Percentiles rank a stretch among this genome's conserved stretches.
These are phyloP conservation scores for Platerodrilus igneus DNA, from an alignment of 2,888 invertebrate genomes.

Conservation along the genomic window DNA sequence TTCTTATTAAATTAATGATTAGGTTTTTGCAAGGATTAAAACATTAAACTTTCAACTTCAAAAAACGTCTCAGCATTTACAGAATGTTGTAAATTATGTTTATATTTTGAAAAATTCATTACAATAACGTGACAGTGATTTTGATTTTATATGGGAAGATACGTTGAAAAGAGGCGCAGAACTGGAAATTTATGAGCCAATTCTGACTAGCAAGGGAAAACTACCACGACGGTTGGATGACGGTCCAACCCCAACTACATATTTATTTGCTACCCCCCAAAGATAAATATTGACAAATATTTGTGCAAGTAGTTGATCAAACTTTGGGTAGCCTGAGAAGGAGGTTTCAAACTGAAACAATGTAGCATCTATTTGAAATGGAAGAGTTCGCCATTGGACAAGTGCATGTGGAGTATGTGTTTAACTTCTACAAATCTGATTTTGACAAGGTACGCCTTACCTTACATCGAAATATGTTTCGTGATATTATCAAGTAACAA, in stretches of 20 bases:
- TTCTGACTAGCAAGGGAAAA: too few species aligned
- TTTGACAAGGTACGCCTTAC: neutral
- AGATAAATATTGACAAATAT: too few species aligned
- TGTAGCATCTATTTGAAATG: slow-evolving; percentile 1
- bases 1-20: slow-evolving; percentile 2
- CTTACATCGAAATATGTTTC: slow-evolving; percentile 2
- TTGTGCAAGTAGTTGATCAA: too few species aligned
- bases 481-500: slow-evolving; percentile 1
- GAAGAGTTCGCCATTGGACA: too few species aligned
- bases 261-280: slow-evolving; percentile 1
- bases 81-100: slow-evolving; percentile 4
- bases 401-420: too few species aligned
- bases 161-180: neutral
- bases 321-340: too few species aligned
- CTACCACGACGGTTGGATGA: slow-evolving; percentile 4
- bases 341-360: slow-evolving; percentile 4
- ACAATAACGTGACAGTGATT: slow-evolving; percentile 3
- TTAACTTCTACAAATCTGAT: too few species aligned
- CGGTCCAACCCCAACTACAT: neutral
- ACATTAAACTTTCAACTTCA: slow-evolving; percentile 2
- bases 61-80: too few species aligned
- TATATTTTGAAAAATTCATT: slow-evolving; percentile 3
- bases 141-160: too few species aligned
- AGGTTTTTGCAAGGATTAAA: slow-evolving; percentile 2
- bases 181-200: slow-evolving; percentile 2